These are phyloP conservation scores for Erithacus rubecula DNA, from an alignment of 2,797 vertebrate genomes.

Conservation along the genomic window DNA sequence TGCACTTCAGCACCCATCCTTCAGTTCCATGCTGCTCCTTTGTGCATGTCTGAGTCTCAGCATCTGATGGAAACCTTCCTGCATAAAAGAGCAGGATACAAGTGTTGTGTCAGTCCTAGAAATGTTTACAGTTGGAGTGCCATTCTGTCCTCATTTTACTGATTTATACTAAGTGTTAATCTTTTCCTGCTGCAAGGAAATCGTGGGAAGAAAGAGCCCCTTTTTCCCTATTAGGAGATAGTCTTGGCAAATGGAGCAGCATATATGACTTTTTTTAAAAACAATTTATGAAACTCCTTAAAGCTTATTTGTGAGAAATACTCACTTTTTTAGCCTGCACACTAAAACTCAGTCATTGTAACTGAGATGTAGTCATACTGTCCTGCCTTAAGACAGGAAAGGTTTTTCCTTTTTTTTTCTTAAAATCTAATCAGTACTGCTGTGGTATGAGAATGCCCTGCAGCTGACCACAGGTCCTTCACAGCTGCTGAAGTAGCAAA, in stretches of 20 bases:
- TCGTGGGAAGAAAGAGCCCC: neutral
- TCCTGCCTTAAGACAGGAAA: neutral
- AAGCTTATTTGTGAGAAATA: conserved; percentile 28
- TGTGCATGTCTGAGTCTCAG: neutral
- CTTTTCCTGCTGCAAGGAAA: neutral
- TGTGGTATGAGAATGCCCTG: neutral
- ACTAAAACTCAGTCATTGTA: conserved; percentile 41
- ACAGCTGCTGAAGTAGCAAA: neutral
- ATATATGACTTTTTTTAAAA: conserved; percentile 16
- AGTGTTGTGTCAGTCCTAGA: neutral
- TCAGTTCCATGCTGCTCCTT: neutral
- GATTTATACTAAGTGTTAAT: neutral
- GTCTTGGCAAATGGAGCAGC: neutral
- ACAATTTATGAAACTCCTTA: conserved; percentile 40
- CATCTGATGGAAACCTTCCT: neutral
- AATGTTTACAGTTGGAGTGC: neutral
- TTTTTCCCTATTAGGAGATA: neutral
- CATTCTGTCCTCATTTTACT: neutral
- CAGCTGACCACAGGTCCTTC: neutral
- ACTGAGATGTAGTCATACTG: neutral
- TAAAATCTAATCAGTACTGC: neutral
- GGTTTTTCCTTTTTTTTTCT: neutral
- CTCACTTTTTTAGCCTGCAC: neutral
- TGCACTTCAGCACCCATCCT: neutral
- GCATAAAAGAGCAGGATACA: neutral